A percentile compares a stretch with the other conserved stretches of the same genome.
Evolutionary conservation across 37 sponge, comb jelly and placozoan species (phyloP).

Genomic region (Crambe crambe): DNA sequence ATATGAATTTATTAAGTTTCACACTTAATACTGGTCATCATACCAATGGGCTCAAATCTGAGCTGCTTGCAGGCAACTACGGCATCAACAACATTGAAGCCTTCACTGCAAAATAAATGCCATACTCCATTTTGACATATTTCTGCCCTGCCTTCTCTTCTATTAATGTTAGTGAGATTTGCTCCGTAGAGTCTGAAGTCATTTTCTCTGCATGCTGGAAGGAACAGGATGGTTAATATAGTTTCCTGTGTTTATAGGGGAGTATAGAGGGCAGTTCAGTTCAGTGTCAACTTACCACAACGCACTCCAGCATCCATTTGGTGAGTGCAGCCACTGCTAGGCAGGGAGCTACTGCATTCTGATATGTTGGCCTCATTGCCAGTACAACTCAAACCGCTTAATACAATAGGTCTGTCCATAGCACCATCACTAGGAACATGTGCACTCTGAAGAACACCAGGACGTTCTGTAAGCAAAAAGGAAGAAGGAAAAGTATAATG

Average conservation of each 20-base stretch:
- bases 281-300: slow-evolving; percentile 1
- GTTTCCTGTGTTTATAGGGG: background rate
- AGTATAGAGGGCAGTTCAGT: background rate
- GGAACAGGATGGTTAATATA: background rate
- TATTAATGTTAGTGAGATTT: background rate
- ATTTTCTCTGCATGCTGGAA: no score
- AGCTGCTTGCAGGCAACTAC: slow-evolving; percentile 4
- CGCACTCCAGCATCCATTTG: background rate
- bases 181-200: background rate
- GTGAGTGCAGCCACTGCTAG: background rate
- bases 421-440: background rate
- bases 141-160: slow-evolving; percentile 4
- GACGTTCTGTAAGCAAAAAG: background rate
- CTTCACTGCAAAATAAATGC: background rate
- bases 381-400: background rate
- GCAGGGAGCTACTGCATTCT: background rate
- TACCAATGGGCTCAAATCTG: background rate
- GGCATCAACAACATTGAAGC: background rate
- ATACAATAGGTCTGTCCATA: background rate
- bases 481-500: background rate
- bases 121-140: background rate
- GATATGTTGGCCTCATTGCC: background rate
- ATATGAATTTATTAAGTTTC: background rate
- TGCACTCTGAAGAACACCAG: background rate
- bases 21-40: background rate